phyloP scores from a whole-genome alignment of 2,888 invertebrate species.

The Scaptomyza reducta region DNA sequence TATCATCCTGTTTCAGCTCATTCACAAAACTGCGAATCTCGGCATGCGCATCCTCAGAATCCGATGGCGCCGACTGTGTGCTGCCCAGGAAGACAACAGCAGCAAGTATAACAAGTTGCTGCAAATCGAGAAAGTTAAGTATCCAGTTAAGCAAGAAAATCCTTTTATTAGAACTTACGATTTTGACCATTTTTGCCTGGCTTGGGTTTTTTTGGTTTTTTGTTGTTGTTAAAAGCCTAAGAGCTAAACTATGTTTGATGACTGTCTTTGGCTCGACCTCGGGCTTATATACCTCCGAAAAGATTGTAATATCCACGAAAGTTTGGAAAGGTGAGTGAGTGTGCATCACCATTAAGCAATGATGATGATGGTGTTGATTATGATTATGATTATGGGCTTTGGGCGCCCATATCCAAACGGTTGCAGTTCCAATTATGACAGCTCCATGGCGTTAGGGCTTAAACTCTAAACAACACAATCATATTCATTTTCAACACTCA shows the following conservation, averaged over 20 bases:
- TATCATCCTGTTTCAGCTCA: conserved; percentile 79
- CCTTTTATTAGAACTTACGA: conserved; percentile 64
- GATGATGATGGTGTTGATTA: conserved; percentile 43
- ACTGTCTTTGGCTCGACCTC: conserved; percentile 28
- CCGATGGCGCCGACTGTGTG: conserved; percentile 55
- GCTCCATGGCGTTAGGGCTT: conserved; percentile 20
- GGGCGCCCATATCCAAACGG: conserved; percentile 47
- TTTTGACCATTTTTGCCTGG: conserved; percentile 77
- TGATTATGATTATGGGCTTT: conserved; percentile 45
- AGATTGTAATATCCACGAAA: conserved; percentile 49
- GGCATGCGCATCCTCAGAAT: conserved; percentile 74
- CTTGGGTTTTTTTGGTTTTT: conserved; percentile 36
- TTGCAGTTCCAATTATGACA: conserved; percentile 74
- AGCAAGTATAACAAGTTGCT: conserved; percentile 65
- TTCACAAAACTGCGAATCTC: conserved; percentile 83
- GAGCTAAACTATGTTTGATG: conserved; percentile 75
- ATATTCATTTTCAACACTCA: conserved; percentile 46
- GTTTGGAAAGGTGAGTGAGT: conserved; percentile 42
- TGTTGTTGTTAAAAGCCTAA: conserved; percentile 67
- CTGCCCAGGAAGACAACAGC: conserved; percentile 39
- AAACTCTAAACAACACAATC: conserved; percentile 46
- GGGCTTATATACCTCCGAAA: conserved; percentile 61
- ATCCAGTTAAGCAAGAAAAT: conserved; percentile 1
- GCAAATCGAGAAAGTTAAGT: conserved; percentile 24
- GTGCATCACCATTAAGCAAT: conserved; percentile 57